phyloP scores from a whole-genome alignment of 1,140 invertebrate species.

The Dreissena rostriformis region DNA sequence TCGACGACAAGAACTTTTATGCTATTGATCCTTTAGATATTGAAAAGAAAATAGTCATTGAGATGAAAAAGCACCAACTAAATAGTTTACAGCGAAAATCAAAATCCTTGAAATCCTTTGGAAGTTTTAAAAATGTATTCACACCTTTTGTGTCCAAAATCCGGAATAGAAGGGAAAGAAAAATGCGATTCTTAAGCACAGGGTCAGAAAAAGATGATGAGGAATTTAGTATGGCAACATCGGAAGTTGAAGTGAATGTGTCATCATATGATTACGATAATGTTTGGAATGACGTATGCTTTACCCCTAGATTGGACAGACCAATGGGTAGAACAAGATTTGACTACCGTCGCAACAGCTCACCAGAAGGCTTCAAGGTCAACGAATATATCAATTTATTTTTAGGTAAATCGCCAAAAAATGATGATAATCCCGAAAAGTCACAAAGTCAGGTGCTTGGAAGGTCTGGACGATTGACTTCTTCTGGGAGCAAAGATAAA shows the following conservation, averaged over 20 bases:
- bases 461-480: not conserved
- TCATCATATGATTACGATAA: not conserved
- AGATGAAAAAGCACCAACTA: not conserved
- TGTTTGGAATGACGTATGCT: constrained; percentile 14
- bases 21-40: constrained; percentile 30
- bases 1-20: constrained; percentile 6
- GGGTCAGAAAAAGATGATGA: no score
- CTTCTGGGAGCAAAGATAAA: not conserved
- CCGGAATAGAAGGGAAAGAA: no score
- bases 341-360: constrained; percentile 33
- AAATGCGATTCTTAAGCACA: no score
- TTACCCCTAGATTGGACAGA: constrained; percentile 9
- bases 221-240: no score
- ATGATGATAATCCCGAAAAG: no score
- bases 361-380: constrained; percentile 10
- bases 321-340: not conserved
- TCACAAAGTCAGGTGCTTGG: not conserved
- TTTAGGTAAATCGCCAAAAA: no score
- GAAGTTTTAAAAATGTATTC: constrained; percentile 1
- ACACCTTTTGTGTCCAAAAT: not conserved
- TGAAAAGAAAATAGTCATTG: constrained; percentile 14
- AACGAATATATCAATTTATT: not conserved
- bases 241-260: not conserved
- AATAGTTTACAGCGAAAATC: not conserved
- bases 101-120: not conserved